Percentiles rank a stretch among this genome's conserved stretches.
These are phyloP conservation scores for Orchesellides sinensis DNA, from an alignment of 2,888 invertebrate genomes.

Conservation along the genomic window DNA sequence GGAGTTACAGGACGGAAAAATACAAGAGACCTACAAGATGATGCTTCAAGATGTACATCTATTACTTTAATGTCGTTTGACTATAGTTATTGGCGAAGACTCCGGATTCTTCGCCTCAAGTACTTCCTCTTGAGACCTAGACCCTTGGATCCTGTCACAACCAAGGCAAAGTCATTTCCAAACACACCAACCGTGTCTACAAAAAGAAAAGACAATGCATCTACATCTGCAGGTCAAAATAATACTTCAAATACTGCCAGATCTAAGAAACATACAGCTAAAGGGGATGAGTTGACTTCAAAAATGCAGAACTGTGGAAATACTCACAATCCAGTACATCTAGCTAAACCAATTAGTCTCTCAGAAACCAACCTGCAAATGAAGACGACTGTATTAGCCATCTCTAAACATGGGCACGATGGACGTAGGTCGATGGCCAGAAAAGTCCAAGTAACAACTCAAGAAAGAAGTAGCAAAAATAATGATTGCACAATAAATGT, in stretches of 20 bases:
- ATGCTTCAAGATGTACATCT: slow-evolving; percentile 72
- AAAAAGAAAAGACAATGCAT: slow-evolving; percentile 38
- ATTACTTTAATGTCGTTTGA: slow-evolving; percentile 74
- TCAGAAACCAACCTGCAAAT: slow-evolving; percentile 68
- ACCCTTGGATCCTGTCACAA: slow-evolving; percentile 59
- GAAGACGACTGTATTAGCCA: slow-evolving; percentile 53
- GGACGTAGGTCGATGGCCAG: slow-evolving; percentile 27
- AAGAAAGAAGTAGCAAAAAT: slow-evolving; percentile 38
- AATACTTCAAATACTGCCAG: slow-evolving; percentile 35
- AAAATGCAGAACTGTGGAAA: slow-evolving; percentile 39
- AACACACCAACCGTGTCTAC: slow-evolving; percentile 69
- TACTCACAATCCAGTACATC: slow-evolving; percentile 34
- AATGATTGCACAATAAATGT: slow-evolving; percentile 11
- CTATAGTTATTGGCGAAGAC: slow-evolving; percentile 72
- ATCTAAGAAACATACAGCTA: background rate
- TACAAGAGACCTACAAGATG: slow-evolving; percentile 43
- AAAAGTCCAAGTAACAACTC: slow-evolving; percentile 20
- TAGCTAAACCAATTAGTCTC: slow-evolving; percentile 68
- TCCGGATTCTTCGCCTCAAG: slow-evolving; percentile 71
- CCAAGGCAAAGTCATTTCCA: slow-evolving; percentile 72
- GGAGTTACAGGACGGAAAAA: slow-evolving; percentile 39
- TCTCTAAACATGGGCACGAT: slow-evolving; percentile 53
- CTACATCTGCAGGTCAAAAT: slow-evolving; percentile 40
- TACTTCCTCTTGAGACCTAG: slow-evolving; percentile 72
- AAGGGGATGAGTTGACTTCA: slow-evolving; percentile 46